Conservation (phyloP, 2,113 vertebrate species). For the Tychaedon coryphoeus region DNA sequence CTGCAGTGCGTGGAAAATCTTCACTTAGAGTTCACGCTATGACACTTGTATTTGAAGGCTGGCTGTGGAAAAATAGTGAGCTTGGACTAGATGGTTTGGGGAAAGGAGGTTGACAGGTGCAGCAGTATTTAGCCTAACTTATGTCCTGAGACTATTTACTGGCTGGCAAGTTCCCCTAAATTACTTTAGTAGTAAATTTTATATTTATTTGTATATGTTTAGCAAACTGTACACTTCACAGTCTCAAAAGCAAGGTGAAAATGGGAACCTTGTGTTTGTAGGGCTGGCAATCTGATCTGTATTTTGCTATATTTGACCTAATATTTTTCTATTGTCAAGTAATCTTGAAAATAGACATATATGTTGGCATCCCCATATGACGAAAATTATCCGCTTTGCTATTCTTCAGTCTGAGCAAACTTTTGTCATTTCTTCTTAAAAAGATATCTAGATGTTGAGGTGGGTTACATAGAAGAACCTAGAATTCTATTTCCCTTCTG, state of each 20-base stretch:
- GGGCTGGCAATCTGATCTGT: not conserved
- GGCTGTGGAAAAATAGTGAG: not conserved
- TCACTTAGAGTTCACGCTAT: not conserved
- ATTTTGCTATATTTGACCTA: not conserved
- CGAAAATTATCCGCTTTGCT: not conserved
- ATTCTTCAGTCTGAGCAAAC: not conserved
- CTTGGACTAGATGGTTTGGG: not conserved
- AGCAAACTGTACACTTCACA: not conserved
- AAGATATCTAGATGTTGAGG: not conserved
- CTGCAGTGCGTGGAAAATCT: fast-evolving
- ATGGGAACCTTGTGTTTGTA: not conserved
- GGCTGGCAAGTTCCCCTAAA: not conserved
- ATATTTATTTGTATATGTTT: not conserved
- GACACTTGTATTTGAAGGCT: not conserved
- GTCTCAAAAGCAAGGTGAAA: not conserved
- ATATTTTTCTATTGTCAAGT: not conserved
- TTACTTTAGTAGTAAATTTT: not conserved
- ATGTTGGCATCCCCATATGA: not conserved
- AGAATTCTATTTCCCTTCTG: not conserved
- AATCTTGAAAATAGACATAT: not conserved
- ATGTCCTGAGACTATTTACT: not conserved
- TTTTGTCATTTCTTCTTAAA: not conserved
- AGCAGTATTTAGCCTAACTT: not conserved
- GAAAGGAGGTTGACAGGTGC: not conserved
- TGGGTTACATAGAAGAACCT: not conserved